These are phyloP conservation scores for Acleris laterana DNA, from an alignment of 2,888 invertebrate genomes.

Conservation along the genomic window DNA sequence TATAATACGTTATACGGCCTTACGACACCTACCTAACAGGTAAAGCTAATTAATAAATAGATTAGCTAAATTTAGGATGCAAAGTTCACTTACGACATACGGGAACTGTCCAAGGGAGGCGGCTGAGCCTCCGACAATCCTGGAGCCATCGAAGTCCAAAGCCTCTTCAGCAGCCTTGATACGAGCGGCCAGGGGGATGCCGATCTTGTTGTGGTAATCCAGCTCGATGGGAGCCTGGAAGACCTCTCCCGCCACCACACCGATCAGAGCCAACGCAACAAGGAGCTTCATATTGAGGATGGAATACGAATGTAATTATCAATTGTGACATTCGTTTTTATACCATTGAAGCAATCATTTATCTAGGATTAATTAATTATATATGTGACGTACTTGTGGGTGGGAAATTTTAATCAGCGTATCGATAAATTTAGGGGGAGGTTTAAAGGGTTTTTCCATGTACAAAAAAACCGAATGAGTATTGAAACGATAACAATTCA, in stretches of 20 bases:
- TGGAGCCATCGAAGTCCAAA: constrained; percentile 23
- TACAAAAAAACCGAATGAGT: no score
- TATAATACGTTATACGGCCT: no score
- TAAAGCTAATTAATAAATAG: no score
- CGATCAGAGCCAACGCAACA: constrained; percentile 27
- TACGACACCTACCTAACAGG: no score
- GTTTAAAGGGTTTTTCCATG: no score
- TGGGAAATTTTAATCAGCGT: no score
- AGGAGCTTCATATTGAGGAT: constrained; percentile 30
- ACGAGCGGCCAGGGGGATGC: constrained; percentile 18
- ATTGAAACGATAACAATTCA: no score
- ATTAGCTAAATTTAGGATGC: no score
- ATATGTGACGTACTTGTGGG: not conserved
- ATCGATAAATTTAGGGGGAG: no score
- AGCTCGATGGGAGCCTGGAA: constrained; percentile 15
- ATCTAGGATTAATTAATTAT: constrained; percentile 8
- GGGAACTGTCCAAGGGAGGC: constrained; percentile 38
- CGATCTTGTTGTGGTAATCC: constrained; percentile 31
- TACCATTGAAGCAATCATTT: constrained; percentile 7
- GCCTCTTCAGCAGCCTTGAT: constrained; percentile 39
- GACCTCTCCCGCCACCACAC: constrained; percentile 19
- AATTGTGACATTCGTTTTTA: constrained; percentile 1
- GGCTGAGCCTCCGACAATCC: constrained; percentile 35
- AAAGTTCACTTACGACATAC: constrained; percentile 25
- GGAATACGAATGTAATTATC: not conserved